Base-by-base conservation (phyloP, 2,888 invertebrate genomes). In the Panzeria rudis region DNA sequence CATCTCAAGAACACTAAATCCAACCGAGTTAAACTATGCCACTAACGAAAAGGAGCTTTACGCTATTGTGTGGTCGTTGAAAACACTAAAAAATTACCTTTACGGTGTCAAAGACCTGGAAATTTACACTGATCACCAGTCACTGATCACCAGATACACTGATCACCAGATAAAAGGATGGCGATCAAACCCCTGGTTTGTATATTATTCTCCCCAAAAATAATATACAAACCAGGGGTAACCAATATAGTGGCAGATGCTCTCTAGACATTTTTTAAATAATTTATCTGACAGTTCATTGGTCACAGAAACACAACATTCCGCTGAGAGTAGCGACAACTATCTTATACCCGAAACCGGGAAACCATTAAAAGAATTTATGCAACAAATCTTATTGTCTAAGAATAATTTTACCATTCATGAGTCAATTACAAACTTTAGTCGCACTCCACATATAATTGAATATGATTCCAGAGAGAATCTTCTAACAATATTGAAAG, bases 1-100 rank as follows among this genome's bases (percentile, higher is more conserved):
- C 71, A 86, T 90, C 3, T 90, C 90, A 20, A 87, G 90, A 86
- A 90, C 88, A 0, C 76, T 88, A 73, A 87, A 79, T 13, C 64
- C 83, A 69, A 84, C 88, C 0, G 89, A 91, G 87, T 68, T 44
- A 32, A 89, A 87, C 35, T 90, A 90, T 69, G 87, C 88, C 0
- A 88, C 89, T 2, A 90, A 91, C 17, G 91, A 92, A 83, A 91
- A 91, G 64, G 91, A 92, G 87, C 79, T 92, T 4, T 77, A 90
- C 44, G 89, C 89, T 0, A 90, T 92, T 11, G 88, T 91, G 0
- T 91, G 89, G 90, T 89, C 90, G 0, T 82, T 89, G 6, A 91
- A 91, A 83, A 89, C 89, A 44, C 90, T 92, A 11, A 79, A 91
- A 62, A 91, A 91, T 5, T 92, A 91, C 32, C 29, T 92, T 7